Percentiles rank a stretch among this genome's conserved stretches.
phyloP scores from a whole-genome alignment of 2,113 vertebrate genomes.

The Marcusenius ussheri region DNA sequence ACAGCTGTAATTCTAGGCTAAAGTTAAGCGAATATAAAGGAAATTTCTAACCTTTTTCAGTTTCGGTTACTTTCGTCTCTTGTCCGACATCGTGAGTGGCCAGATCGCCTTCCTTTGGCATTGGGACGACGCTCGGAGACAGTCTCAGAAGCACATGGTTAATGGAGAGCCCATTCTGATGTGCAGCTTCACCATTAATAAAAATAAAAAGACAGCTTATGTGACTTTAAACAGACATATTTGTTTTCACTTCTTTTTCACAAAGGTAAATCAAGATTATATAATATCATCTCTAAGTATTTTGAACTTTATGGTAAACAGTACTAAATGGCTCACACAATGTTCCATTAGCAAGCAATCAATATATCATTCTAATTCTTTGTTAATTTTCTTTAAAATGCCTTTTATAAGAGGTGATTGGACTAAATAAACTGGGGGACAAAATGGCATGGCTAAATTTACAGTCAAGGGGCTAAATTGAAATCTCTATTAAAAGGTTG shows the following conservation, averaged over 20 bases:
- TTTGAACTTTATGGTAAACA: not conserved
- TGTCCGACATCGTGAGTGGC: slow-evolving; percentile 79
- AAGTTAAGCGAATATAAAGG: not conserved
- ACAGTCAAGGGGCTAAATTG: not conserved
- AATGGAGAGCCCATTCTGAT: slow-evolving; percentile 81
- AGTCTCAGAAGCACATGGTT: slow-evolving; percentile 84
- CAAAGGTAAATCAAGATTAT: not conserved
- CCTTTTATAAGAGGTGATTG: not conserved
- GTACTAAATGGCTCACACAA: not conserved
- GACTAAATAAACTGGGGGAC: too few species aligned
- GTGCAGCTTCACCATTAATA: slow-evolving; percentile 62
- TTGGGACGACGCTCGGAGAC: slow-evolving; percentile 74
- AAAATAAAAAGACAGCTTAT: not conserved
- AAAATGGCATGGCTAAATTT: not conserved
- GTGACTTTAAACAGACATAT: slow-evolving; percentile 1
- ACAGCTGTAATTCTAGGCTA: not conserved
- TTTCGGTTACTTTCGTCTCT: slow-evolving; percentile 78
- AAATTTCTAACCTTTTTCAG: slow-evolving; percentile 75
- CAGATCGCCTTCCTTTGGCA: slow-evolving; percentile 78
- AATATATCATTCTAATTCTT: not conserved
- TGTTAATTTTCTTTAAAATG: not conserved
- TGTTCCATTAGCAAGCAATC: not conserved
- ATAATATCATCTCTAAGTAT: not conserved
- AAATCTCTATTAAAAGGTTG: not conserved
- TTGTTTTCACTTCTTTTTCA: not conserved